Conservation (phyloP, 2,888 invertebrate species). For the Trichogramma evanescens region DNA sequence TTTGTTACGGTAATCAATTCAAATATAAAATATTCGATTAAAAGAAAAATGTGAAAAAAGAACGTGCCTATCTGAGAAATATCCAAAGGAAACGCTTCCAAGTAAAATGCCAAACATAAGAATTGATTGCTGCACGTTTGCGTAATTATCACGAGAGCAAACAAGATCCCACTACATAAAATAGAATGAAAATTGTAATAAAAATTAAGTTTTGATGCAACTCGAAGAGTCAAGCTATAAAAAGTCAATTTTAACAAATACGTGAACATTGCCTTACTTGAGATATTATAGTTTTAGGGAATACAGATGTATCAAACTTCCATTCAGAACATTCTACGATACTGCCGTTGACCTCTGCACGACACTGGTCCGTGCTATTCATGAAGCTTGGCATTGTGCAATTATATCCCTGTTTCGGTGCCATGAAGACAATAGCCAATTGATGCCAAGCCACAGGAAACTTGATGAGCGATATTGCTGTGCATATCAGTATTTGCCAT, state of each 20-base stretch:
- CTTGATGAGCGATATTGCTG: conserved; percentile 64
- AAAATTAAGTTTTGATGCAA: neutral
- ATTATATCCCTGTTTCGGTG: conserved; percentile 58
- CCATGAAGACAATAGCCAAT: conserved; percentile 69
- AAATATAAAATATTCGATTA: neutral
- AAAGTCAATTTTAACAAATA: neutral
- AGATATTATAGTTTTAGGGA: conserved; percentile 65
- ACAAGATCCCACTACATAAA: conserved; percentile 63
- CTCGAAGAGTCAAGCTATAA: neutral
- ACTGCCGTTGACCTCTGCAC: conserved; percentile 47
- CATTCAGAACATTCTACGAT: conserved; percentile 52
- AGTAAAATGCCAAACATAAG: conserved; percentile 73
- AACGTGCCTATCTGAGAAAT: conserved; percentile 67
- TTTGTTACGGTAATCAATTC: neutral
- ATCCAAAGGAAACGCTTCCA: conserved; percentile 69
- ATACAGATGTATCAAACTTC: conserved; percentile 59
- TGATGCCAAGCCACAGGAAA: conserved; percentile 78
- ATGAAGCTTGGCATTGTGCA: conserved; percentile 47
- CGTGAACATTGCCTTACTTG: conserved; percentile 37
- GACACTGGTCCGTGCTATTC: conserved; percentile 35
- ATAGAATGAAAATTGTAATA: conserved; percentile 13
- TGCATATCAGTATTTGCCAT: conserved; percentile 69
- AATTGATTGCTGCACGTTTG: conserved; percentile 68
- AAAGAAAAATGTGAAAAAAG: conserved; percentile 6
- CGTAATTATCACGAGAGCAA: conserved; percentile 60